Conservation (phyloP, 1,140 invertebrate species). For the Heliconius nattereri region DNA sequence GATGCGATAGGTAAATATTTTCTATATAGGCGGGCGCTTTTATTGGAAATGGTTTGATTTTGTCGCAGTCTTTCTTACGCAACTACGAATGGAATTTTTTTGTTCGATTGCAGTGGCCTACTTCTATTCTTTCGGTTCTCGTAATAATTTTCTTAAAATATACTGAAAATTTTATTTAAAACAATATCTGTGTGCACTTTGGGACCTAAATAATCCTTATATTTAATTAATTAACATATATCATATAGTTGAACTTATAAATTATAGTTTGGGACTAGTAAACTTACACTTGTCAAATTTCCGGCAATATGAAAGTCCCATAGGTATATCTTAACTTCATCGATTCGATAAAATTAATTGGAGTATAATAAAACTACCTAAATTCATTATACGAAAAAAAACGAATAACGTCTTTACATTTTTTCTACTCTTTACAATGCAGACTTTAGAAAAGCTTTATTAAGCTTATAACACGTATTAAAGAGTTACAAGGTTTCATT, state of each 20-base stretch:
- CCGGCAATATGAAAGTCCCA: not conserved
- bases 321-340: not conserved
- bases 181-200: not conserved
- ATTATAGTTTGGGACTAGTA: not conserved
- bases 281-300: not conserved
- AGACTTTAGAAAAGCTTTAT: not conserved
- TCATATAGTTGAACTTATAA: not conserved
- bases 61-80: slow-evolving; percentile 41
- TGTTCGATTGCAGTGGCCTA: slow-evolving; percentile 17
- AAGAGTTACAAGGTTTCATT: slow-evolving; percentile 43
- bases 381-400: not conserved
- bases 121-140: not conserved
- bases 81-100: slow-evolving; percentile 27
- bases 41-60: slow-evolving; percentile 64
- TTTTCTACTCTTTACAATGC: not conserved
- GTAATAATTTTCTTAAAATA: too few relatives aligned
- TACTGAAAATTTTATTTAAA: not conserved
- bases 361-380: not conserved
- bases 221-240: not conserved
- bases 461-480: not conserved
- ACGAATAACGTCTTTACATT: not conserved
- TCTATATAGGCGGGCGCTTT: slow-evolving; percentile 54
- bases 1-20: slow-evolving; percentile 68
- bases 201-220: not conserved
- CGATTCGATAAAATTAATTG: not conserved